phyloP scores from a whole-genome alignment of 35 echinoderm and acorn worm genomes.

The Chiridota heheva region DNA sequence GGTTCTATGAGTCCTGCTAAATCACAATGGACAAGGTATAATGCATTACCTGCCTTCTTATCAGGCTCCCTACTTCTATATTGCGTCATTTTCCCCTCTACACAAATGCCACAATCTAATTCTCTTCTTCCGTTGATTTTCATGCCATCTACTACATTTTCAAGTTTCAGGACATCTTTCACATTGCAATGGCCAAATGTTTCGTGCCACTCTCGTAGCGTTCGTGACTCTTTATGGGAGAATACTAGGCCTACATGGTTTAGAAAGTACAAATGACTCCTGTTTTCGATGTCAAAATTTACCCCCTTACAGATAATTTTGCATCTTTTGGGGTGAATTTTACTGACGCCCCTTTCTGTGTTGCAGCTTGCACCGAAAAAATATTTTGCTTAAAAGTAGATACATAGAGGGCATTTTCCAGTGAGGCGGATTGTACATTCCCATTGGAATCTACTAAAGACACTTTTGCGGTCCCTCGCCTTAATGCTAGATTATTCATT shows the following conservation, averaged over 20 bases:
- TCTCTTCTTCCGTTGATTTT: slow-evolving; percentile 13
- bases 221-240: background rate
- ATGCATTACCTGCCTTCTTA: background rate
- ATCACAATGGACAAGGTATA: slow-evolving; percentile 39
- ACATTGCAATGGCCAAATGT: slow-evolving; percentile 34
- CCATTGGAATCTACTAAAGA: slow-evolving; percentile 36
- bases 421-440: slow-evolving; percentile 17
- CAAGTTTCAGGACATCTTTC: slow-evolving; percentile 22
- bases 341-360: slow-evolving; percentile 16
- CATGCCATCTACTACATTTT: slow-evolving; percentile 15
- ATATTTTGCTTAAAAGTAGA: slow-evolving; percentile 23
- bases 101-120: slow-evolving; percentile 38
- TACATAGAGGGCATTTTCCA: slow-evolving; percentile 21
- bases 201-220: background rate
- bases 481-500: slow-evolving; percentile 24
- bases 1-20: slow-evolving; percentile 29
- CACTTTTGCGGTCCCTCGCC: slow-evolving; percentile 2
- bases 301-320: background rate
- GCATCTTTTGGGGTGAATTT: slow-evolving; percentile 12
- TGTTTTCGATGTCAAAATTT: slow-evolving; percentile 23
- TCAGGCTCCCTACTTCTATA: slow-evolving; percentile 37
- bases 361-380: slow-evolving; percentile 28
- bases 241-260: background rate
- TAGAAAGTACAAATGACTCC: slow-evolving; percentile 28
- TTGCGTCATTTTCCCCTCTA: slow-evolving; percentile 53